Conservation (phyloP, 1,140 invertebrate genomes). For the Conus betulinus region DNA sequence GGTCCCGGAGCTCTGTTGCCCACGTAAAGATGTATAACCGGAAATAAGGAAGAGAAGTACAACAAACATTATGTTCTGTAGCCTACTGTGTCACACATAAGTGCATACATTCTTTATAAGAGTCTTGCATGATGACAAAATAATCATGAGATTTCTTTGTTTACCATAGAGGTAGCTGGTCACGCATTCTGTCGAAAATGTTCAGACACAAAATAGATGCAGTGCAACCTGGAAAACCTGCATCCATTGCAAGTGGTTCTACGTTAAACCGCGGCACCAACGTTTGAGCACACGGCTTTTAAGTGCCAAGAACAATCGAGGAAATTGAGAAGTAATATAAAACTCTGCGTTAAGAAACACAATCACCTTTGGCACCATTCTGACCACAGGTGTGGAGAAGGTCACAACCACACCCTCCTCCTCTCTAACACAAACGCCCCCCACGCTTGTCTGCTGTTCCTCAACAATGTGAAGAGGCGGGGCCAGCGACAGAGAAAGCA, state of each 20-base stretch:
- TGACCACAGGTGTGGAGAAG: neutral
- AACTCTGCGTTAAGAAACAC: neutral
- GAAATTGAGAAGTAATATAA: neutral
- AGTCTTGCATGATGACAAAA: too few species aligned
- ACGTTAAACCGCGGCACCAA: neutral
- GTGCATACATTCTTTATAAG: too few species aligned
- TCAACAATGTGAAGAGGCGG: neutral
- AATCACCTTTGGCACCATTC: neutral
- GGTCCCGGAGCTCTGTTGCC: too few species aligned
- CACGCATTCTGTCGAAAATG: too few species aligned
- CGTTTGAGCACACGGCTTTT: neutral
- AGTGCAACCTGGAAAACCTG: too few species aligned
- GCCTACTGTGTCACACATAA: too few species aligned
- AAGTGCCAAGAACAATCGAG: neutral
- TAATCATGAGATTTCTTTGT: too few species aligned
- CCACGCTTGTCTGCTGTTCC: neutral
- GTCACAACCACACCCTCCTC: neutral
- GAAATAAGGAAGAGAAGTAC: too few species aligned
- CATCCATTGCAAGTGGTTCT: neutral
- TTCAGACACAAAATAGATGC: too few species aligned
- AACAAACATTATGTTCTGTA: too few species aligned
- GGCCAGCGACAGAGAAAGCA: neutral
- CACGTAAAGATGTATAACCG: too few species aligned
- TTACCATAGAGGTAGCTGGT: too few species aligned
- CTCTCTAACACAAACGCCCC: neutral